These are phyloP conservation scores for Cynopterus brachyotis DNA, from an alignment of 2,113 vertebrate species.

Conservation along the genomic window DNA sequence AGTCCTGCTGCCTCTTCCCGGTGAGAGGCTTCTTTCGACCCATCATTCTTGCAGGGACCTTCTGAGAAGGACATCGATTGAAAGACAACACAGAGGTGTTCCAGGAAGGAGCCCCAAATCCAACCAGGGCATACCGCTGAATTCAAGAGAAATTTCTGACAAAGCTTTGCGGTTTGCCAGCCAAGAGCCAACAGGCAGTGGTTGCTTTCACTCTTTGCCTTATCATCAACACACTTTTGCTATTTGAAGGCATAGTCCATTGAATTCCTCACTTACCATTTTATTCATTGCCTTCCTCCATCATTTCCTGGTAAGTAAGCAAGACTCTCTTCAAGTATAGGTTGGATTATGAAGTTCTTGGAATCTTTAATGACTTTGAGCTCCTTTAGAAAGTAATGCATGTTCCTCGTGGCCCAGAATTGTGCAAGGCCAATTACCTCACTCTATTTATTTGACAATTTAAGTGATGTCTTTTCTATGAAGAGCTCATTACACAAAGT, in stretches of 20 bases:
- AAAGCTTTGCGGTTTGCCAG: background rate
- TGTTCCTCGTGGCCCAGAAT: background rate
- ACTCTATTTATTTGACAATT: slow-evolving; percentile 41
- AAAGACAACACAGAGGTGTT: background rate
- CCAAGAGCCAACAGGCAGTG: background rate
- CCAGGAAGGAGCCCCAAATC: background rate
- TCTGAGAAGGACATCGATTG: background rate
- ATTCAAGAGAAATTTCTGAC: background rate
- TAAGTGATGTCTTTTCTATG: slow-evolving; percentile 34
- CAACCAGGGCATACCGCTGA: background rate
- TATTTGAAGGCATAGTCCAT: background rate
- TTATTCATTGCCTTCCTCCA: background rate
- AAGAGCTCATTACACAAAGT: slow-evolving; percentile 27
- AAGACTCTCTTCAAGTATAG: slow-evolving; percentile 18
- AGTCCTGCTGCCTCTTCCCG: background rate
- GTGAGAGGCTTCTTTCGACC: background rate
- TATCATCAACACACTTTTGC: background rate
- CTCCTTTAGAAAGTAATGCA: slow-evolving; percentile 41
- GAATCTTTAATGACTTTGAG: slow-evolving; percentile 47
- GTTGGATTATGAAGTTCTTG: slow-evolving; percentile 44
- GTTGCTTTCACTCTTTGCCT: background rate
- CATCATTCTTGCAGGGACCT: background rate
- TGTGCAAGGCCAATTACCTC: slow-evolving; percentile 31
- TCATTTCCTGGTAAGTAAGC: background rate
- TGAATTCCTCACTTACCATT: slow-evolving; percentile 36